Base-by-base conservation (phyloP, 1,140 invertebrate genomes). In the Ectropis grisescens region DNA sequence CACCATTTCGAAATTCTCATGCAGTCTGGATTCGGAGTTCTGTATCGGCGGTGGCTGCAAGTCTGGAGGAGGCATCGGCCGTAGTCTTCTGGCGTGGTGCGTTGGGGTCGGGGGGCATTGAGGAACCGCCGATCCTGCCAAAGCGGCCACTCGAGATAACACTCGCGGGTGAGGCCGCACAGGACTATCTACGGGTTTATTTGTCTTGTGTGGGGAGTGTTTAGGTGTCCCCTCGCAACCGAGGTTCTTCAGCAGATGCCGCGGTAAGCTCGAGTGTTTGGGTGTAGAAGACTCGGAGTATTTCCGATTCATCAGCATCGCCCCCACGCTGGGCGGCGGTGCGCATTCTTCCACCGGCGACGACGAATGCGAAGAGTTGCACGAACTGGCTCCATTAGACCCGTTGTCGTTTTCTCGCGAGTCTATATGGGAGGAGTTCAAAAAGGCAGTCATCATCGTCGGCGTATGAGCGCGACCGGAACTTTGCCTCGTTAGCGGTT, bases 41-140 rank as follows among this genome's bases (percentile, higher is more conserved):
- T 83, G 82, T 16, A 81, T 59, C 0, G 72, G 78, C 11, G 79
- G 80, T 5, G 80, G 82, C 41, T 84, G 84, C 13, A 86, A 55
- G 33, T 85, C 85, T 1, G 75, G 52, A 0, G 79, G 70, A 2
- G 79, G 78, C 14, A 72, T 24, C 0, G 82, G 82, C 33, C 86
- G 76, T 22, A 86, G 84, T 23, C 86, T 84, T 26, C 89, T 83
- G 5, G 91, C 90, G 56, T 91, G 91, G 72, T 94, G 92, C 0
- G 91, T 93, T 0, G 92, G 92, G 1, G 92, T 93, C 0, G 92
- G 92, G 4, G 90, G 92, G 61, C 92, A 94, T 43, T 79, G 78
- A 0, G 69, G 70, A 5, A 64, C 47, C 2, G 58, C 55, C 2
- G 66, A 25, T 0, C 62, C 75, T 35, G 42, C 72, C 39, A 55